These are phyloP conservation scores for Acrobeloides nanus DNA, from an alignment of 2,888 invertebrate genomes.

Conservation along the genomic window DNA sequence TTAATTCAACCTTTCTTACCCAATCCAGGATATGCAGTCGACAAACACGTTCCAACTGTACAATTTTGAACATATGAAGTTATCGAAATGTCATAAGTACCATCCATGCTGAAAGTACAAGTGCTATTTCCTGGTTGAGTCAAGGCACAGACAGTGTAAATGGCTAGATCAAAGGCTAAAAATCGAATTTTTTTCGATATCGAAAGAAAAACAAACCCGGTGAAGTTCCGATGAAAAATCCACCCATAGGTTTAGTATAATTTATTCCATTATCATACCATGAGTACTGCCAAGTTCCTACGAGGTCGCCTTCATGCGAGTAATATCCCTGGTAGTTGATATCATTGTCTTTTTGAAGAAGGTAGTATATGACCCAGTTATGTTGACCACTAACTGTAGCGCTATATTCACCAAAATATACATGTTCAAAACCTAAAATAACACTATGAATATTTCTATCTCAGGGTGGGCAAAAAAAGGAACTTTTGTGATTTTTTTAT, in stretches of 20 bases:
- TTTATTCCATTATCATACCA: too few relatives aligned
- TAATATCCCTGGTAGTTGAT: constrained; percentile 51
- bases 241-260: constrained; percentile 42
- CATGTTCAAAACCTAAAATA: constrained; percentile 52
- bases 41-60: constrained; percentile 36
- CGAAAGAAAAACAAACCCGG: constrained; percentile 31
- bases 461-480: too few relatives aligned
- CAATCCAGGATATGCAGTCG: constrained; percentile 41
- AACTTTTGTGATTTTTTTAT: too few relatives aligned
- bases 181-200: constrained; percentile 4
- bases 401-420: constrained; percentile 47
- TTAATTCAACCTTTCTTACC: too few relatives aligned
- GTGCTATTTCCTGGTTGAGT: constrained; percentile 36
- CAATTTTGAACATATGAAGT: constrained; percentile 43
- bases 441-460: too few relatives aligned
- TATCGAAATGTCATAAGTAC: constrained; percentile 26
- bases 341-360: constrained; percentile 41
- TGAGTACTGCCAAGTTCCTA: constrained; percentile 50
- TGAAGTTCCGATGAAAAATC: constrained; percentile 48
- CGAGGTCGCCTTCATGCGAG: constrained; percentile 35
- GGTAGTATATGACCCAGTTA: constrained; percentile 50
- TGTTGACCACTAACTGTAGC: constrained; percentile 46
- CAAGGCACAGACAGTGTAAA: constrained; percentile 45
- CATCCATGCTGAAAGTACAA: constrained; percentile 39
- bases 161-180: constrained; percentile 50